Evolutionary conservation across 2,888 invertebrate species (phyloP).

Genomic region (Schizaphis graminum): DNA sequence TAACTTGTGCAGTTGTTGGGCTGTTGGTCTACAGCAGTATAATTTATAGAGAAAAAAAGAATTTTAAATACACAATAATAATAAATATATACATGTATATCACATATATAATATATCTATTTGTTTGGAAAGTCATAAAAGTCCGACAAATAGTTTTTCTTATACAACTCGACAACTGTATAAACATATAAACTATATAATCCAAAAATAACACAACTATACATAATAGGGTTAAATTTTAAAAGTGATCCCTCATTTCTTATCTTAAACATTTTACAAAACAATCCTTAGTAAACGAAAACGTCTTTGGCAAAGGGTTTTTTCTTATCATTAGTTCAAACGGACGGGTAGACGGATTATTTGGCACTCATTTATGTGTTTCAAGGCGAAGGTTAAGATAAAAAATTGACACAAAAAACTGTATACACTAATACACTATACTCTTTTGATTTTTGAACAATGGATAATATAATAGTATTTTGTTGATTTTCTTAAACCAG

Average conservation of each 20-base stretch:
- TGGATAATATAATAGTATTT: neutral
- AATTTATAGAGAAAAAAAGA: neutral
- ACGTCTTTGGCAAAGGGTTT: slow-evolving; percentile 20
- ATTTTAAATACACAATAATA: neutral
- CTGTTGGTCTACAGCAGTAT: neutral
- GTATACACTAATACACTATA: neutral
- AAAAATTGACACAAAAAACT: slow-evolving; percentile 10
- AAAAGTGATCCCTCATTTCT: slow-evolving; percentile 18
- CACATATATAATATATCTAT: neutral
- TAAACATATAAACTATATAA: slow-evolving; percentile 42
- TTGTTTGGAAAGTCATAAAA: slow-evolving; percentile 28
- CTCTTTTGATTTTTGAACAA: neutral
- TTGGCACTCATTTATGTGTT: slow-evolving; percentile 40
- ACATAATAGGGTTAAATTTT: neutral
- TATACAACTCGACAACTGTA: slow-evolving; percentile 50
- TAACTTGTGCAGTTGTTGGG: neutral
- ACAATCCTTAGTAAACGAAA: slow-evolving; percentile 3
- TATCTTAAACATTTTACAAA: slow-evolving; percentile 25
- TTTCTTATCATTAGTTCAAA: slow-evolving; percentile 18
- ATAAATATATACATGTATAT: neutral
- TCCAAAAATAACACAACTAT: slow-evolving; percentile 50
- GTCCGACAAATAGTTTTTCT: slow-evolving; percentile 27
- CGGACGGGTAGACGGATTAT: slow-evolving; percentile 48
- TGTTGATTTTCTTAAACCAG: too few species aligned
- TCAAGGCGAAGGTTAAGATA: slow-evolving; percentile 50